Conservation (phyloP, 2,113 vertebrate species). For the Podarcis muralis region DNA sequence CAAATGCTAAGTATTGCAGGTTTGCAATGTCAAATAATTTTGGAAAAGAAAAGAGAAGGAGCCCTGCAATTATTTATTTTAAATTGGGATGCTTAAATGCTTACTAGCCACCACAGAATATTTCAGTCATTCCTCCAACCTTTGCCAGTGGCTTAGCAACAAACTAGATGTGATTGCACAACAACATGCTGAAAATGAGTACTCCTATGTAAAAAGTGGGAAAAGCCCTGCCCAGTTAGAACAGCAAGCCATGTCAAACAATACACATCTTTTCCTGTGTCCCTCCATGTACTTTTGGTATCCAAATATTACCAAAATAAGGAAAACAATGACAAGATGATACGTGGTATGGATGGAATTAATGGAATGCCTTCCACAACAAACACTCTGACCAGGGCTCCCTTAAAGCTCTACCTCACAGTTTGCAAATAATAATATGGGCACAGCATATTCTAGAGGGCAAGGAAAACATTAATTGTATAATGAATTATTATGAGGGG, state of each 20-base stretch:
- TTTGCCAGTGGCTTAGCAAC: background rate
- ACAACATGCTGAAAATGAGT: background rate
- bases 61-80: too few species aligned
- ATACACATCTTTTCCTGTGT: background rate
- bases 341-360: background rate
- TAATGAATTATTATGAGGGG: slow-evolving; percentile 8
- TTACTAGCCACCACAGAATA: background rate
- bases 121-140: background rate
- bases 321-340: background rate
- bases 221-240: background rate
- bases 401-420: background rate
- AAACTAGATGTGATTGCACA: background rate
- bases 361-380: background rate
- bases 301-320: background rate
- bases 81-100: too few species aligned
- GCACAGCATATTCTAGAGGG: slow-evolving; percentile 10
- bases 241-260: background rate
- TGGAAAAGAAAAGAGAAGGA: too few species aligned
- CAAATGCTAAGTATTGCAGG: background rate
- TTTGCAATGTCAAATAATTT: background rate
- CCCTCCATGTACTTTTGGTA: background rate
- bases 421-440: background rate
- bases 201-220: background rate
- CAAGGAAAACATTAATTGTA: background rate
- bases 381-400: background rate